phyloP scores from a whole-genome alignment of 2,888 invertebrate species.

The Drosophila falleni region DNA sequence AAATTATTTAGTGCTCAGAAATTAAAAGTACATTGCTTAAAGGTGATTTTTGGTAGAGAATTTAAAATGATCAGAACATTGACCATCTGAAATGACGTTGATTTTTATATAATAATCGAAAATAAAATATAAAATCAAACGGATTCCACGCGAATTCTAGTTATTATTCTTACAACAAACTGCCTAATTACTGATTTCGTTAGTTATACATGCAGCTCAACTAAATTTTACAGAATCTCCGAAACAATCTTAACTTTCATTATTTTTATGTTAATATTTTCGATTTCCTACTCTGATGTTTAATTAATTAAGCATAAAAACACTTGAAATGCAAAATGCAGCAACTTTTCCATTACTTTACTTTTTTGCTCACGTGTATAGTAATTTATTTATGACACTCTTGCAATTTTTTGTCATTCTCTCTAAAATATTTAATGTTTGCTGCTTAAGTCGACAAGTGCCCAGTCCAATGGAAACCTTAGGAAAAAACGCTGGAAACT shows the following conservation, averaged over 20 bases:
- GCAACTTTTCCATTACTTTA: background rate
- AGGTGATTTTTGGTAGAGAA: background rate
- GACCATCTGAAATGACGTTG: background rate
- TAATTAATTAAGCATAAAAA: constrained; percentile 2
- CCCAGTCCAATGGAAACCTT: constrained; percentile 1
- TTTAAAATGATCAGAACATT: background rate
- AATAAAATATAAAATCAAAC: no score
- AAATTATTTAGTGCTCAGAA: constrained; percentile 22
- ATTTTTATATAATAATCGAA: no score
- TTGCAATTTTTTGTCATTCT: background rate
- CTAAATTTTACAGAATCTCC: background rate
- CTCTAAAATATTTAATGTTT: constrained; percentile 6
- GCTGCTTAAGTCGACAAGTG: background rate
- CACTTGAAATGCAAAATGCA: constrained; percentile 10
- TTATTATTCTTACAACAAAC: no score
- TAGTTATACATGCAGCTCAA: no score
- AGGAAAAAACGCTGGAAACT: constrained; percentile 8
- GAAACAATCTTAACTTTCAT: background rate
- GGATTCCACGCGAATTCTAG: no score
- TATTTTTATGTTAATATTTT: background rate
- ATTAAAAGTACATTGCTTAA: background rate
- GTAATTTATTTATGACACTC: constrained; percentile 12
- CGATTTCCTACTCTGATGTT: background rate
- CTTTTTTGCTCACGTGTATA: background rate
- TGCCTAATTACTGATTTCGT: no score